A percentile compares a stretch with the other conserved stretches of the same genome.
Evolutionary conservation across 2,797 vertebrate species (phyloP).

Genomic region (Xerus rutilus): DNA sequence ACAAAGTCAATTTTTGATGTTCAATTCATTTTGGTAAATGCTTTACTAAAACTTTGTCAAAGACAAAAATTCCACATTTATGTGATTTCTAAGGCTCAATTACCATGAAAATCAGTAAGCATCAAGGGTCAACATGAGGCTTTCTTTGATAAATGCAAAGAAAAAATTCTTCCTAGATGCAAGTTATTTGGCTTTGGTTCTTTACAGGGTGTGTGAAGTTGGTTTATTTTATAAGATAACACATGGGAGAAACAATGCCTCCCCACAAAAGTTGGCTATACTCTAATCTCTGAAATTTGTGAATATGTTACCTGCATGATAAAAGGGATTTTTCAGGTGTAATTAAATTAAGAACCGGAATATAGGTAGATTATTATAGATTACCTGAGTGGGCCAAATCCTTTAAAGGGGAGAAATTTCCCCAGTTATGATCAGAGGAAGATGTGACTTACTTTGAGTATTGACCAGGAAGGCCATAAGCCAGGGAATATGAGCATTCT

Average conservation of each 20-base stretch:
- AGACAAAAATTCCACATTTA: neutral
- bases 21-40: conserved; percentile 23
- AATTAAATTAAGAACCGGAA: neutral
- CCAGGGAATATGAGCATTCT: neutral
- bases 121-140: neutral
- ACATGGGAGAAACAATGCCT: neutral
- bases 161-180: neutral
- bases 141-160: conserved; percentile 18
- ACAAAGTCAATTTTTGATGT: neutral
- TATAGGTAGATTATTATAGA: neutral
- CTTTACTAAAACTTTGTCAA: neutral
- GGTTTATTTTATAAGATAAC: neutral
- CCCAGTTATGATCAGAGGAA: neutral
- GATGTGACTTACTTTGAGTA: neutral
- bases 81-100: conserved; percentile 22
- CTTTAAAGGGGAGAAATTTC: neutral
- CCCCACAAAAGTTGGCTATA: neutral
- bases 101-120: neutral
- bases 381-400: neutral
- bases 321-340: neutral
- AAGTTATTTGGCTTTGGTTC: conserved; percentile 16
- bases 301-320: neutral
- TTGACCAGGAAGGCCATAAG: neutral
- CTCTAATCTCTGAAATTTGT: neutral
- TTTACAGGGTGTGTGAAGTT: neutral